These are phyloP conservation scores for Rotaria socialis DNA, from an alignment of 2,888 invertebrate genomes.

Conservation along the genomic window DNA sequence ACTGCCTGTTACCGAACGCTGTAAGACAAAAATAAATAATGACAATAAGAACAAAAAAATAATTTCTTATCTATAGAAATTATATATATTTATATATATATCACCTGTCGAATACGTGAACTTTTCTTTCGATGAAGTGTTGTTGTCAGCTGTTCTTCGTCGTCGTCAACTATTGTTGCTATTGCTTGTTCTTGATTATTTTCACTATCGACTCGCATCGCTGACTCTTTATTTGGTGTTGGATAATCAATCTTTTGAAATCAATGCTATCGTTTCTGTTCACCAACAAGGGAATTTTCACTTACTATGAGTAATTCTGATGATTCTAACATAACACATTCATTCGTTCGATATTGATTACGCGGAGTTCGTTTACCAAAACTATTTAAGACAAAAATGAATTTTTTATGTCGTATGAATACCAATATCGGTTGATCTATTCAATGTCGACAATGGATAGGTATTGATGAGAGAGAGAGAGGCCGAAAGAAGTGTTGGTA, in stretches of 20 bases:
- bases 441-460: not conserved
- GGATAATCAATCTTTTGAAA: slow-evolving; percentile 14
- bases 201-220: not conserved
- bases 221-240: not conserved
- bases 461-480: not conserved
- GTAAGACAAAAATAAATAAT: not conserved
- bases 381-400: slow-evolving; percentile 60
- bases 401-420: not conserved
- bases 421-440: not conserved
- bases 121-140: slow-evolving; percentile 3
- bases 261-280: not conserved
- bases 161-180: not conserved
- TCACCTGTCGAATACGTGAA: slow-evolving; percentile 15
- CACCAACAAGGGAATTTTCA: slow-evolving; percentile 53
- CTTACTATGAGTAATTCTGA: slow-evolving; percentile 74
- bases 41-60: not conserved
- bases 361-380: slow-evolving; percentile 76
- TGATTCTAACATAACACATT: slow-evolving; percentile 77
- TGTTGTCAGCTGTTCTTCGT: not conserved
- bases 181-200: not conserved
- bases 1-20: not conserved
- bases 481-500: not conserved
- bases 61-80: not conserved
- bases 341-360: slow-evolving; percentile 73
- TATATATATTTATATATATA: not conserved